Base-by-base conservation (phyloP, 92 coral and sea anemone species). In the Meandrina meandrites region DNA sequence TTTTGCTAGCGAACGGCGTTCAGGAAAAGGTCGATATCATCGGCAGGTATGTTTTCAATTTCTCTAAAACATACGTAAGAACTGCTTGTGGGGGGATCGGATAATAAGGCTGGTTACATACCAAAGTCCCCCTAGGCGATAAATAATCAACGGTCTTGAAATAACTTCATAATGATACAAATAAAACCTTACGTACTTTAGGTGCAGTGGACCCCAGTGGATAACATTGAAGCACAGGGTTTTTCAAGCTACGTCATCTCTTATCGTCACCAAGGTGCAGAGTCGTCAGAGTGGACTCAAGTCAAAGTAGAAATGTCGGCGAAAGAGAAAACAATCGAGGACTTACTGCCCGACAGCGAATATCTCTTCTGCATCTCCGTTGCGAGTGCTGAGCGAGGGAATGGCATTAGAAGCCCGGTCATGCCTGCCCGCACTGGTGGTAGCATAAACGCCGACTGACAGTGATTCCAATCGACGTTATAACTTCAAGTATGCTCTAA, bases 181-280 rank as follows among this genome's bases (percentile, higher is more conserved):
- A 18, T 13, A 13, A 53, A 53, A 53, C 58, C 12, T 34, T 36
- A 10, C 24, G 34, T 50, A 9, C 24, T 75, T 54, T 22, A 79
- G 84, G 53, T 80, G 53, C 54, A 62, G 74, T 80, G 84, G 84
- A 28, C 18, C 12, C 84, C 72, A 2, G 75, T 62, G 62, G 54
- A 80, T n/a, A n/a, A n/a, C 75, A 80, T 34, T 62, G 36, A 36
- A 66, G 16, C 51, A 17, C 72, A 80, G 36, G 34, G 62, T 36
- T 80, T 60, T n/a, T 62, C 84, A 37, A 60, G 37, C 53, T 80
- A 80, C 75, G 57, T 80, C 75, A 60, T 80, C 74, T 62, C 37
- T 19, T 80, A 35, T 24, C 84, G 11, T 40, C 51, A 40, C 3
- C 45, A n/a, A n/a, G n/a, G n/a, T n/a, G n/a, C 73, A n/a, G 56